phyloP scores from a whole-genome alignment of 2,113 vertebrate genomes.

The Elephantulus edwardii region DNA sequence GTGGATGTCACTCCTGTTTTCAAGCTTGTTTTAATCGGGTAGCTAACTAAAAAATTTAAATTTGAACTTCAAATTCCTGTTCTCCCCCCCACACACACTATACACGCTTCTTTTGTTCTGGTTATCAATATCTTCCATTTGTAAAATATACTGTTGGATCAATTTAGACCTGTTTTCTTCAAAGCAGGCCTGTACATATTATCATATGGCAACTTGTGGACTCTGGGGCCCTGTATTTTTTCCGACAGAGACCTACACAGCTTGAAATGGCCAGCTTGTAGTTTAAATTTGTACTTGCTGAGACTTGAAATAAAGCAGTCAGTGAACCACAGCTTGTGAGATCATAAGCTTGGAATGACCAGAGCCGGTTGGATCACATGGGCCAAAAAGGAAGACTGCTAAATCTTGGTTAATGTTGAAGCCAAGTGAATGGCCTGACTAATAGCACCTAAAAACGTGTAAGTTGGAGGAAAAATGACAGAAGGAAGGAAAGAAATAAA shows the following conservation, averaged over 20 bases:
- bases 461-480: too few relatives aligned
- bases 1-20: too few relatives aligned
- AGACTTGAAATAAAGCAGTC: slow-evolving; percentile 25
- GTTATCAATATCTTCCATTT: not conserved
- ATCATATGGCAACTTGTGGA: not conserved
- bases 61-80: not conserved
- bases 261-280: not conserved
- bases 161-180: not conserved
- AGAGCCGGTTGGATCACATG: not conserved
- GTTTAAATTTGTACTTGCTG: slow-evolving; percentile 2
- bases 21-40: too few relatives aligned
- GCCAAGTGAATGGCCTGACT: not conserved
- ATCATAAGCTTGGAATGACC: not conserved
- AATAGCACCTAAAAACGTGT: too few relatives aligned
- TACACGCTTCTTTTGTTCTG: not conserved
- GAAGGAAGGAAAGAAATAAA: too few relatives aligned
- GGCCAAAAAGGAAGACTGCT: not conserved
- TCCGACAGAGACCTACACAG: not conserved
- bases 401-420: not conserved
- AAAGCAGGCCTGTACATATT: not conserved
- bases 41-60: not conserved
- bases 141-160: not conserved
- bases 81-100: not conserved
- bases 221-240: not conserved
- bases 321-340: not conserved